Base-by-base conservation (phyloP, 2,113 vertebrate species). In the Mirza zaza region DNA sequence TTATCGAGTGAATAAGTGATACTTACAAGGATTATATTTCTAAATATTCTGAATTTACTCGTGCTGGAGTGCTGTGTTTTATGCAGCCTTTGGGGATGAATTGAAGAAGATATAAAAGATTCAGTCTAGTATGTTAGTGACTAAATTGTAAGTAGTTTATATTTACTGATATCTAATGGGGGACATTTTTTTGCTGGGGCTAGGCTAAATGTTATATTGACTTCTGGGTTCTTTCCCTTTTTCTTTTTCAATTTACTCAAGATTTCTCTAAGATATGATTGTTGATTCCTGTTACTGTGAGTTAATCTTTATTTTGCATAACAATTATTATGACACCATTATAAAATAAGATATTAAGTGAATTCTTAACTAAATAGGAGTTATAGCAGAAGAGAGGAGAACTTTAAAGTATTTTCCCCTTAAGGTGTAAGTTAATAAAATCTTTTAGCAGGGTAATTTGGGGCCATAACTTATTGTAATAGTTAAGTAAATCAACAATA, bases 161-260 rank as follows among this genome's bases (percentile, higher is more conserved):
- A 91, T 94, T 80, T 96, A 70, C 25, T 71, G 59, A 83, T 65
- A 23, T 67, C n/a, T 76, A 94, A 68, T 87, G 59, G 75, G 25
- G 29, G 32, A 59, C 39, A 36, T 59, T 42, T 70, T 70, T 73
- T 80, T 29, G 6, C 36, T 36, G 25, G 27, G 17, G 12, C 7
- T 76, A 61, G 32, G 8, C 45, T 95, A 87, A 87, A 87, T 82
- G 71, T 57, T 93, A 9, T 88, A 61, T 85, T 93, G 68, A 48
- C 34, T 77, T 93, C 45, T 57, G 13, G 25, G 21, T 90, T 95
- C 29, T 87, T 92, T 63, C 17, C n/a, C 39, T 61, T 79, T 18
- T 6, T 87, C 29, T 36, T 97, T 97, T 94, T 34, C 42, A 75
- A 25, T 61, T 59, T 96, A 87, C 91, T 97, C 77, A 36, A 84